phyloP scores from a whole-genome alignment of 2,797 vertebrate genomes.

The Anas bahamensis region DNA sequence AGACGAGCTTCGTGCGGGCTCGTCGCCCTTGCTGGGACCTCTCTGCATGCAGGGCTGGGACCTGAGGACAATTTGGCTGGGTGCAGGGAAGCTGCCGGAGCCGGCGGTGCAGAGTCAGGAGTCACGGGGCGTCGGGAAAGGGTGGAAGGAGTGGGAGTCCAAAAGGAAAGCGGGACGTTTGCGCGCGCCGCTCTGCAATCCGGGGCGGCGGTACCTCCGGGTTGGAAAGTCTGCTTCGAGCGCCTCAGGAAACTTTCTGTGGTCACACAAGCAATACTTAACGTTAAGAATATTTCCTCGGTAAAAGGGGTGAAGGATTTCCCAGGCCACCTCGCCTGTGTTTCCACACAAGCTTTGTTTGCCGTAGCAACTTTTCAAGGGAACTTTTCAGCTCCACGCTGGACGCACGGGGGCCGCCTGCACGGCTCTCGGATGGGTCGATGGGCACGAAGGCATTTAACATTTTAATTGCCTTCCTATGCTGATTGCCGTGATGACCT shows the following conservation, averaged over 20 bases:
- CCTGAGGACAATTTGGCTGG: not conserved
- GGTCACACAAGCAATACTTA: not conserved
- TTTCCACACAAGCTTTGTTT: not conserved
- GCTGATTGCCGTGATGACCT: slow-evolving; percentile 17
- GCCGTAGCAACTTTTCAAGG: slow-evolving; percentile 31
- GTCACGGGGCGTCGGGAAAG: not conserved
- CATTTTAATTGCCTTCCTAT: slow-evolving; percentile 43
- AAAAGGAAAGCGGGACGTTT: not conserved
- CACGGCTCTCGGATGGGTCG: not conserved
- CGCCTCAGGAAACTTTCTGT: not conserved
- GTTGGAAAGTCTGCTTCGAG: not conserved
- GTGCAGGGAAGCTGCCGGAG: accelerated
- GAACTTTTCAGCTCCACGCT: not conserved
- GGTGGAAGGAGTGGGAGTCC: not conserved
- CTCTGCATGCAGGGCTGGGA: not conserved
- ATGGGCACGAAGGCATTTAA: not conserved
- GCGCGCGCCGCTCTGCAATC: not conserved
- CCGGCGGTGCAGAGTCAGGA: not conserved
- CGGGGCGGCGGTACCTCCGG: accelerated
- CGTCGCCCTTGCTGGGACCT: not conserved
- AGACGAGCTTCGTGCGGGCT: not conserved
- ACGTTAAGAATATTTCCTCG: not conserved
- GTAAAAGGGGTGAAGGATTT: not conserved
- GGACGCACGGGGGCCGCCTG: not conserved
- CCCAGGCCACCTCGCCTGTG: not conserved